These are phyloP conservation scores for Drosophila paracracens DNA, from an alignment of 2,888 invertebrate species.

Conservation along the genomic window DNA sequence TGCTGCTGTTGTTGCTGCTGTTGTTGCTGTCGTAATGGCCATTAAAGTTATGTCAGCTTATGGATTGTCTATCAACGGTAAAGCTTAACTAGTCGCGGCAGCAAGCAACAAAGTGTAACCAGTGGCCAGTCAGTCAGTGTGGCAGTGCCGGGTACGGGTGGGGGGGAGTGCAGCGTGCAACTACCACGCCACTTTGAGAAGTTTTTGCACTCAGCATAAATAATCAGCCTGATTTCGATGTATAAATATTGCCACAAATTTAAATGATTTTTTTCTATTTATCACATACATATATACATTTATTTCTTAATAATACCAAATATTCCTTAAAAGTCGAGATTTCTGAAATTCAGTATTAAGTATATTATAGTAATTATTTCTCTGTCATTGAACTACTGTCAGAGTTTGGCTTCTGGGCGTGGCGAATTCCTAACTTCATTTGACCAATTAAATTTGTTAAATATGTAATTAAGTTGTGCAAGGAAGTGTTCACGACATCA, in stretches of 20 bases:
- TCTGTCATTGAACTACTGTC: no score
- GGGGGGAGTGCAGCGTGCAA: background rate
- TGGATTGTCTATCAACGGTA: background rate
- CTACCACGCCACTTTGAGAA: background rate
- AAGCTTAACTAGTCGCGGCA: conserved; percentile 1
- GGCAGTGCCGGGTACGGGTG: background rate
- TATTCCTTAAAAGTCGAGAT: background rate
- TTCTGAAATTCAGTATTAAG: background rate
- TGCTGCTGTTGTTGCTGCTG: no score
- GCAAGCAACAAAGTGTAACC: background rate
- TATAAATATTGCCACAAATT: no score
- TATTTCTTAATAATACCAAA: background rate
- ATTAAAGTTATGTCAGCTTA: conserved; percentile 13
- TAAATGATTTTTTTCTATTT: no score
- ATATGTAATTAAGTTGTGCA: conserved; percentile 69
- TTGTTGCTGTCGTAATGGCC: background rate
- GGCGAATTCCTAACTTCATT: conserved; percentile 42
- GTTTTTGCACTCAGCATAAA: background rate
- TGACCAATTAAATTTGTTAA: conserved; percentile 74
- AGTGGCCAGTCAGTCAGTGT: background rate
- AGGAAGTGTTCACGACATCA: conserved; percentile 52
- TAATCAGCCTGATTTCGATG: background rate
- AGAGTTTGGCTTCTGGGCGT: background rate
- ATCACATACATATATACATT: background rate
- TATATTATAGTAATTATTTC: no score